phyloP scores from a whole-genome alignment of 2,888 invertebrate species.

The Parnassius smintheus region DNA sequence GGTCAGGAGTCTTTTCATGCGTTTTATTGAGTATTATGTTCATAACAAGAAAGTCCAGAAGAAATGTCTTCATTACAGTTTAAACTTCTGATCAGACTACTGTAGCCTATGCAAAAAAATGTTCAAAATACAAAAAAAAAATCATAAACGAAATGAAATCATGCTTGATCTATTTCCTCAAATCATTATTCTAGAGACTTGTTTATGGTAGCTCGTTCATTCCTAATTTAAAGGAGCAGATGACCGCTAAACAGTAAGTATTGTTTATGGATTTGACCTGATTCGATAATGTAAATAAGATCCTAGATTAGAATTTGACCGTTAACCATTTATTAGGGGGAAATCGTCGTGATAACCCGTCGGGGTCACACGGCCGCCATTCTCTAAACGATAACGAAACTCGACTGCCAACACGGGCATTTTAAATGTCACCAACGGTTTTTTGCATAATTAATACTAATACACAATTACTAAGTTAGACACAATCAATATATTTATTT shows the following conservation, averaged over 20 bases:
- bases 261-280: constrained; percentile 18
- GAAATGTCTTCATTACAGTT: too few relatives aligned
- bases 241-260: constrained; percentile 13
- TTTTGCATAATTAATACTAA: not conserved
- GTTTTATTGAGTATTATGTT: too few relatives aligned
- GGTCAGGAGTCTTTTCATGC: too few relatives aligned
- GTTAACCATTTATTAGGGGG: constrained; percentile 24
- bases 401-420: constrained; percentile 6
- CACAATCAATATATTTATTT: too few relatives aligned
- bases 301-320: constrained; percentile 23
- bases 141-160: too few relatives aligned
- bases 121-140: too few relatives aligned
- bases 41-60: too few relatives aligned
- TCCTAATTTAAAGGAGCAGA: constrained; percentile 16
- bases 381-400: not conserved
- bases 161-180: too few relatives aligned
- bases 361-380: constrained; percentile 21
- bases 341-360: constrained; percentile 18
- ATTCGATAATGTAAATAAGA: constrained; percentile 5
- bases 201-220: constrained; percentile 1
- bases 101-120: too few relatives aligned
- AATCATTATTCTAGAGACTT: constrained; percentile 3
- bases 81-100: too few relatives aligned
- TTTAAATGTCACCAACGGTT: constrained; percentile 20
- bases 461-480: too few relatives aligned